These are phyloP conservation scores for Cryptocephalus moraei DNA, from an alignment of 2,888 invertebrate genomes.

Conservation along the genomic window DNA sequence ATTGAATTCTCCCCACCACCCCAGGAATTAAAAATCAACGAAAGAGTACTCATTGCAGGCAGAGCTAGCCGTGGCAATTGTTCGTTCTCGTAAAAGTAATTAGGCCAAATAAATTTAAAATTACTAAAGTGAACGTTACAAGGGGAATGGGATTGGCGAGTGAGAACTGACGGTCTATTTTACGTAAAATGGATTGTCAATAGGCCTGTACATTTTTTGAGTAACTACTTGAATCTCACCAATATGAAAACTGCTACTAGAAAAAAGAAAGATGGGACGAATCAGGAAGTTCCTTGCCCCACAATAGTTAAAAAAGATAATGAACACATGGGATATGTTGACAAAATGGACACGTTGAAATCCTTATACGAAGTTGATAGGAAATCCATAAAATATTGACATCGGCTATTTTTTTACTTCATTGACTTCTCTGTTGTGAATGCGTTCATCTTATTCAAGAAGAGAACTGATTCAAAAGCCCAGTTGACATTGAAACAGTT, in stretches of 20 bases:
- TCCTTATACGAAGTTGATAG: constrained; percentile 21
- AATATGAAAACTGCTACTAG: not conserved
- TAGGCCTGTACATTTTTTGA: not conserved
- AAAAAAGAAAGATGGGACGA: constrained; percentile 18
- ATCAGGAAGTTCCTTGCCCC: constrained; percentile 15
- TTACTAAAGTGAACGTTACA: too few species aligned
- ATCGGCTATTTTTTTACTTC: constrained; percentile 4
- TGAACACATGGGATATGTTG: constrained; percentile 25
- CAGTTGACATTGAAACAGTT: too few species aligned
- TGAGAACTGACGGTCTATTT: too few species aligned
- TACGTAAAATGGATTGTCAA: constrained; percentile 1
- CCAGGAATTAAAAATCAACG: too few species aligned
- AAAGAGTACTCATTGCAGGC: too few species aligned
- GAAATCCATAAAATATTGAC: constrained; percentile 26
- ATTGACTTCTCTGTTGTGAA: not conserved
- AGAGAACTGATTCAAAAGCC: not conserved
- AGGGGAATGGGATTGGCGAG: too few species aligned
- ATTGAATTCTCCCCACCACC: too few species aligned
- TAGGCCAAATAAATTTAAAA: too few species aligned
- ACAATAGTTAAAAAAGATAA: constrained; percentile 20
- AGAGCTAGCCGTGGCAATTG: too few species aligned
- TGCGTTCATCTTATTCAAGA: not conserved
- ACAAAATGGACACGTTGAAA: constrained; percentile 23
- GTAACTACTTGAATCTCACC: not conserved
- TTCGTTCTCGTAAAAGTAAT: too few species aligned